A percentile compares a stretch with the other conserved stretches of the same genome.
Evolutionary conservation across 2,888 invertebrate genomes (phyloP).

Genomic region (Chrysomela aeneicollis): DNA sequence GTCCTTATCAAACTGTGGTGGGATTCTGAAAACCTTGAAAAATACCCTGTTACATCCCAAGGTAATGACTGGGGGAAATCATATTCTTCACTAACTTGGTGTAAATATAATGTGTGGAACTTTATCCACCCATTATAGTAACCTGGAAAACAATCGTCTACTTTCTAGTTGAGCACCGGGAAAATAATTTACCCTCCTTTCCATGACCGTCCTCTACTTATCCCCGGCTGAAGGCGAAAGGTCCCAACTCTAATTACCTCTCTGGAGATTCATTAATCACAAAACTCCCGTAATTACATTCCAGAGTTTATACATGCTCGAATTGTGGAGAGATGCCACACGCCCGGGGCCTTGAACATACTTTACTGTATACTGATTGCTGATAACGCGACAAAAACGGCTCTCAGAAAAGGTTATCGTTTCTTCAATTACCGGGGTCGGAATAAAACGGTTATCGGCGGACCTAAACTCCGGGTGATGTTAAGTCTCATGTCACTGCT

Average conservation of each 20-base stretch:
- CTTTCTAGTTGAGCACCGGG: neutral
- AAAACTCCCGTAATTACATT: slow-evolving; percentile 61
- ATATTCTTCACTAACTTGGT: no score
- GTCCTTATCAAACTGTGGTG: no score
- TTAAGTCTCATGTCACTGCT: neutral
- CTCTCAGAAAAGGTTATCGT: slow-evolving; percentile 49
- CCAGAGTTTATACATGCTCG: slow-evolving; percentile 60
- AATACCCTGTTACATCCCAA: no score
- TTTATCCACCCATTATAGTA: no score
- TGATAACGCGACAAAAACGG: slow-evolving; percentile 54
- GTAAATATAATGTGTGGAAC: no score
- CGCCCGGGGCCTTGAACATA: slow-evolving; percentile 46
- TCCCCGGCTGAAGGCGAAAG: slow-evolving; percentile 54
- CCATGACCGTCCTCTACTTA: neutral
- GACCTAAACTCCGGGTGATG: neutral
- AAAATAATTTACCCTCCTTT: neutral
- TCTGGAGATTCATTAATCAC: slow-evolving; percentile 63
- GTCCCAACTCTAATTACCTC: slow-evolving; percentile 62
- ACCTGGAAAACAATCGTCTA: neutral
- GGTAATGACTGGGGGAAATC: no score
- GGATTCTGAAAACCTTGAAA: no score
- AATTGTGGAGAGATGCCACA: slow-evolving; percentile 48
- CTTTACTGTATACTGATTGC: slow-evolving; percentile 52
- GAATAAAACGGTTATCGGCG: slow-evolving; percentile 1
- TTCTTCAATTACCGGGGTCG: slow-evolving; percentile 44